These are phyloP conservation scores for Gymnoscopelus microlampas DNA, from an alignment of 2,797 vertebrate genomes.

Conservation along the genomic window DNA sequence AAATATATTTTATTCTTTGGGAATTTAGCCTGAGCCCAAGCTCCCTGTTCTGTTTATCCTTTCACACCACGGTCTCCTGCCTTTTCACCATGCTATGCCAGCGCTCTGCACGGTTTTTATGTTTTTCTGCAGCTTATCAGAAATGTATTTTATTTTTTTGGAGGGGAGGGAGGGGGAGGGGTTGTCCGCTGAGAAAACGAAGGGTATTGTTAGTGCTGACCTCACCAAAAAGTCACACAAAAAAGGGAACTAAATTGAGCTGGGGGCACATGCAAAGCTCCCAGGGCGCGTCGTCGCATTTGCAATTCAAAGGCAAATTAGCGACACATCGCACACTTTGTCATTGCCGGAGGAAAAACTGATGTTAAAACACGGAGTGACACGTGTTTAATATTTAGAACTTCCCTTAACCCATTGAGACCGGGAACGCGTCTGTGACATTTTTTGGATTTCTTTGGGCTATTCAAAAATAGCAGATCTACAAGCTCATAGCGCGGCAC, in stretches of 20 bases:
- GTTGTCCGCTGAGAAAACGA: conserved; percentile 49
- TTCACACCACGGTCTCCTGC: conserved; percentile 34
- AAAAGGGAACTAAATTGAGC: conserved; percentile 61
- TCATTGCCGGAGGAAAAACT: conserved; percentile 61
- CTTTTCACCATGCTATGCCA: conserved; percentile 54
- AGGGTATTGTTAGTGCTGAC: conserved; percentile 61
- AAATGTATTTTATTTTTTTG: neutral
- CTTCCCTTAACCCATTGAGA: conserved; percentile 31
- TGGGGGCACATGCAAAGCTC: conserved; percentile 48
- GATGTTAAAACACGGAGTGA: conserved; percentile 50
- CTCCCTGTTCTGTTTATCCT: conserved; percentile 57
- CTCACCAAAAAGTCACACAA: conserved; percentile 66
- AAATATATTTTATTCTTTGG: conserved; percentile 44
- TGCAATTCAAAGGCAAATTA: conserved; percentile 73
- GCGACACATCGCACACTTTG: conserved; percentile 67
- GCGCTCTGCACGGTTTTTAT: conserved; percentile 53
- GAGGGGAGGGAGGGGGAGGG: conserved; percentile 2
- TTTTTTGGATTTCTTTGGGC: no score
- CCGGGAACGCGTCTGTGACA: no score
- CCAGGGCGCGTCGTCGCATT: conserved; percentile 60
- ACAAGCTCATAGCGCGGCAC: no score
- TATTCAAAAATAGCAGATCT: no score
- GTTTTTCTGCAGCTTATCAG: conserved; percentile 54
- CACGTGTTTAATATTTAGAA: conserved; percentile 67
- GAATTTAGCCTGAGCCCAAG: conserved; percentile 48